These are phyloP conservation scores for Mirza zaza DNA, from an alignment of 2,113 vertebrate genomes.

Conservation along the genomic window DNA sequence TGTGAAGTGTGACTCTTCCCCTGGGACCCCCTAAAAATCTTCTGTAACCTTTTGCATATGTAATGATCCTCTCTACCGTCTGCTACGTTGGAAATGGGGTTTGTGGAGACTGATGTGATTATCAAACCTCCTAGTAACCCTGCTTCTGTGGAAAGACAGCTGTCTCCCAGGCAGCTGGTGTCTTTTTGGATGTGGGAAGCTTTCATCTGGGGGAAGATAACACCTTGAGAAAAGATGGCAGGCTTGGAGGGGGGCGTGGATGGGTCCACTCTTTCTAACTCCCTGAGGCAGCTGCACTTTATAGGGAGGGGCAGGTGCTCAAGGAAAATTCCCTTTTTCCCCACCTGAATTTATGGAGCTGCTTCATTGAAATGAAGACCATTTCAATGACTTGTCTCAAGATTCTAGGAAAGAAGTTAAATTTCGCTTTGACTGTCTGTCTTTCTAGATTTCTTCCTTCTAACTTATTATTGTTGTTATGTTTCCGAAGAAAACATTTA, in stretches of 20 bases:
- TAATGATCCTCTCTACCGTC: neutral
- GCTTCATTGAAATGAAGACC: neutral
- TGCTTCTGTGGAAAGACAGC: neutral
- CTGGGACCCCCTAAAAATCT: neutral
- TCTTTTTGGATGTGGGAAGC: neutral
- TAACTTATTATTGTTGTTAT: neutral
- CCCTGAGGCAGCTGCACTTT: neutral
- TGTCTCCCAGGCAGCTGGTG: constrained; percentile 32
- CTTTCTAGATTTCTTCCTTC: constrained; percentile 29
- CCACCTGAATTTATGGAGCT: neutral
- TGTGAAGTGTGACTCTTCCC: neutral
- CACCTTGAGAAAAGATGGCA: neutral
- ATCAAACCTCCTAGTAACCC: neutral
- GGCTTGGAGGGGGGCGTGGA: neutral
- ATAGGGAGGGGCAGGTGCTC: neutral
- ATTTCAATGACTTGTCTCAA: neutral
- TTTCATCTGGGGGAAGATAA: neutral
- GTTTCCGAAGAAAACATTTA: neutral
- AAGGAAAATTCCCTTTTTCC: neutral
- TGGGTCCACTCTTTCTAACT: neutral
- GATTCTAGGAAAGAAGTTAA: constrained; percentile 32
- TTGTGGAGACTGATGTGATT: neutral
- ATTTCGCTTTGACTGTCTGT: neutral
- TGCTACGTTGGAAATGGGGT: constrained; percentile 37
- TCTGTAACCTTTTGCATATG: neutral